A percentile compares a stretch with the other conserved stretches of the same genome.
Conservation (phyloP, 2,888 invertebrate species). For the Tetranychus truncatus region DNA sequence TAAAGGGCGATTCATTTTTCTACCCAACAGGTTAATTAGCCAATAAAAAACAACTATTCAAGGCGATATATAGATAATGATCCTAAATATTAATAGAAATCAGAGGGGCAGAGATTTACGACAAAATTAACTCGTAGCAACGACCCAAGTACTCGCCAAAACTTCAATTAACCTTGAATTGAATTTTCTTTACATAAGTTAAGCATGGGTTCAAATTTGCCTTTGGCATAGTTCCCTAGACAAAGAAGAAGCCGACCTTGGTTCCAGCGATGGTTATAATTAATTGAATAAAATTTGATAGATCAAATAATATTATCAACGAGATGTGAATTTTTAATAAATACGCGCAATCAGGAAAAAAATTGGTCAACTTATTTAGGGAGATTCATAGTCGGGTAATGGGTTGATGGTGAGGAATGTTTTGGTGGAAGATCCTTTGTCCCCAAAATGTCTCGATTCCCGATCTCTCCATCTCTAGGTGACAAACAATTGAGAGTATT, state of each 20-base stretch:
- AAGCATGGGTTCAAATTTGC: neutral
- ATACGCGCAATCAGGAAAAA: neutral
- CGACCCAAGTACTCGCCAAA: neutral
- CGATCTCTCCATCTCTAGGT: slow-evolving; percentile 63
- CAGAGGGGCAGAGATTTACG: too few species aligned
- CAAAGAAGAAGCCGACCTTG: neutral
- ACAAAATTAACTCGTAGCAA: neutral
- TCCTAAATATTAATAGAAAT: neutral
- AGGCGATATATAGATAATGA: neutral
- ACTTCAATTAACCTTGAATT: neutral
- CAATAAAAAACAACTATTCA: too few species aligned
- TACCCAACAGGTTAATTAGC: too few species aligned
- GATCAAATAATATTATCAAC: neutral
- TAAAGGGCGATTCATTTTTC: neutral
- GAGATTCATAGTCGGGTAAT: slow-evolving; percentile 34
- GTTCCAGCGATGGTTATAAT: neutral
- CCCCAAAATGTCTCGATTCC: slow-evolving; percentile 83
- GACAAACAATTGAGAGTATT: slow-evolving; percentile 20
- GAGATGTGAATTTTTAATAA: neutral
- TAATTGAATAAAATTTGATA: neutral
- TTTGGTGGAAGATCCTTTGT: slow-evolving; percentile 62
- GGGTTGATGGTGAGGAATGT: slow-evolving; percentile 33
- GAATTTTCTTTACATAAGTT: neutral
- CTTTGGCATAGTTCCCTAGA: neutral
- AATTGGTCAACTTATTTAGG: slow-evolving; percentile 22